Conservation (phyloP, 2,797 vertebrate genomes). For the Pseudochromis fuscus region DNA sequence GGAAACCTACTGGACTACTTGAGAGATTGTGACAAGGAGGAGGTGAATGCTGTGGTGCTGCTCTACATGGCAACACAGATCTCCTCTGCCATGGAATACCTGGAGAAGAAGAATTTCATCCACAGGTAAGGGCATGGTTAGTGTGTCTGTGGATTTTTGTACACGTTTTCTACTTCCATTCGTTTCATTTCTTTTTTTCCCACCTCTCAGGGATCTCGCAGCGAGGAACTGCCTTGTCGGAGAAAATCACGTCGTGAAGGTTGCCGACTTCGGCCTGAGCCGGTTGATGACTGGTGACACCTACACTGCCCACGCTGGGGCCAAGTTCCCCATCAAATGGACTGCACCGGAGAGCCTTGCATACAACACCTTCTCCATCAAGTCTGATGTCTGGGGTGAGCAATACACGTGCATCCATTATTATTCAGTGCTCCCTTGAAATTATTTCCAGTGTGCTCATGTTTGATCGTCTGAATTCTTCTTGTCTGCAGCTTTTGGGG, state of each 20-base stretch:
- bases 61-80: slow-evolving; percentile 99
- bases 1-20: slow-evolving; percentile 98
- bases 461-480: background rate
- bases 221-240: slow-evolving; percentile 98
- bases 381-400: slow-evolving; percentile 99
- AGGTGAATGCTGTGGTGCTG: slow-evolving; percentile 96
- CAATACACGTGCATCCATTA: background rate
- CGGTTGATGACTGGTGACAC: slow-evolving; percentile 98
- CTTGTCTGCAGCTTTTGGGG: slow-evolving; percentile 91
- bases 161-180: background rate
- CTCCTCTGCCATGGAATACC: slow-evolving; percentile 99
- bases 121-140: slow-evolving; percentile 88
- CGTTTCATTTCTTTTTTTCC: background rate
- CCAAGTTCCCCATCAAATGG: slow-evolving; percentile 99
- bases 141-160: background rate
- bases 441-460: background rate
- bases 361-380: slow-evolving; percentile 99
- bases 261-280: slow-evolving; percentile 97
- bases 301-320: slow-evolving; percentile 97
- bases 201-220: slow-evolving; percentile 91
- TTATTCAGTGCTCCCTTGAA: background rate
- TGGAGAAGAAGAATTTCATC: slow-evolving; percentile 99
- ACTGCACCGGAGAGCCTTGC: slow-evolving; percentile 98
- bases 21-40: slow-evolving; percentile 94
- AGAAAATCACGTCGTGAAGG: slow-evolving; percentile 98